Percentiles rank a stretch among this genome's conserved stretches.
Conservation (phyloP, 2,113 vertebrate genomes). For the Anarrhichthys ocellatus region DNA sequence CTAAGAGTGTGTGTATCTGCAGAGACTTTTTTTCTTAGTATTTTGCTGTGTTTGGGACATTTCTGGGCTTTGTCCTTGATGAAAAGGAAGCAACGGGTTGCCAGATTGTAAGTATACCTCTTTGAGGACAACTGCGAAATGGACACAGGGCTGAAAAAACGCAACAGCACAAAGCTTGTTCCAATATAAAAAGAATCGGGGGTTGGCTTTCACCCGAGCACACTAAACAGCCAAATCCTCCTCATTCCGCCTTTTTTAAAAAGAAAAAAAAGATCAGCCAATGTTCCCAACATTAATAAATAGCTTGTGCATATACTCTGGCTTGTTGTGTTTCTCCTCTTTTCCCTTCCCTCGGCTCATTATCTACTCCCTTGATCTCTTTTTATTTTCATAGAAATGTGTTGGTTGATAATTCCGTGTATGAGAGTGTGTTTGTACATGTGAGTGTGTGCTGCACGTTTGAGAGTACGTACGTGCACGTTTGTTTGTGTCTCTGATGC, state of each 20-base stretch:
- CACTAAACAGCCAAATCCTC: not conserved
- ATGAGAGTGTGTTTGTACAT: not conserved
- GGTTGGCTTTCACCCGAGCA: not conserved
- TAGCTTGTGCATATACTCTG: not conserved
- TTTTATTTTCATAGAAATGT: constrained; percentile 40
- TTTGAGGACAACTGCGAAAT: not conserved
- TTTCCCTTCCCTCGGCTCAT: constrained; percentile 19
- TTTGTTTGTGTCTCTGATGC: constrained; percentile 2
- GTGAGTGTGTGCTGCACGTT: not conserved
- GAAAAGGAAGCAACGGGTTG: not conserved
- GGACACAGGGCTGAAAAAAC: not conserved
- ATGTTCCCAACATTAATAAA: constrained; percentile 5
- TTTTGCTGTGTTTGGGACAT: not conserved
- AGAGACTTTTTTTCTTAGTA: not conserved
- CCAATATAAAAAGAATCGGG: not conserved
- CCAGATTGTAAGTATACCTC: not conserved
- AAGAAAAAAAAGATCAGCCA: constrained; percentile 8
- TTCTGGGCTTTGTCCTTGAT: not conserved
- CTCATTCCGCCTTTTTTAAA: not conserved
- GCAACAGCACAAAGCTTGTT: not conserved
- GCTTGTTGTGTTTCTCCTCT: constrained; percentile 19
- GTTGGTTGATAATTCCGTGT: constrained; percentile 14
- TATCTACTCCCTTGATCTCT: constrained; percentile 23
- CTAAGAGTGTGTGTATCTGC: not conserved
- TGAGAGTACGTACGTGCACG: not conserved